Evolutionary conservation across 2,113 vertebrate species (phyloP).

Genomic region (Tiliqua scincoides): DNA sequence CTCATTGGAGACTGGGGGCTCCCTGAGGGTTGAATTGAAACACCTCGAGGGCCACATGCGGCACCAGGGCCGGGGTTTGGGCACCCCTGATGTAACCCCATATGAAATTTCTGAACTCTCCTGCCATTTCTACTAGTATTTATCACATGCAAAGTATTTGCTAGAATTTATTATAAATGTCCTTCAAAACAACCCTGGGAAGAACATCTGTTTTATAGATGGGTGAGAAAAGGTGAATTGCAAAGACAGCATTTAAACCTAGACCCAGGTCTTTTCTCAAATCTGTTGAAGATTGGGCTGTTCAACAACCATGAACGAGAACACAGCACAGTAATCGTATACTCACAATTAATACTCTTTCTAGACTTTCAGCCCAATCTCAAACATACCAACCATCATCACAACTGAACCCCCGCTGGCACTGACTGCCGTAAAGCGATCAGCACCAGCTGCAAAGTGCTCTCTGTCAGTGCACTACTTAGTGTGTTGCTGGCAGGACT

Average conservation of each 20-base stretch:
- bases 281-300: neutral
- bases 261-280: neutral
- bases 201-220: neutral
- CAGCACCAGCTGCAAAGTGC: too few species aligned
- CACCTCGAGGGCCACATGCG: too few species aligned
- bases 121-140: neutral
- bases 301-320: neutral
- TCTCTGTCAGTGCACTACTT: too few species aligned
- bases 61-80: too few species aligned
- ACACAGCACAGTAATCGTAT: neutral
- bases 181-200: neutral
- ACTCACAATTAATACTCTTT: neutral
- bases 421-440: too few species aligned
- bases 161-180: neutral
- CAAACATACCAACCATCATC: too few species aligned
- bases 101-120: neutral
- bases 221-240: neutral
- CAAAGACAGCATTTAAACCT: neutral
- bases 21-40: too few species aligned
- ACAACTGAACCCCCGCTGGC: too few species aligned
- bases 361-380: too few species aligned
- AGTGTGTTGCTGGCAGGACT: too few species aligned
- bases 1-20: too few species aligned
- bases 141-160: neutral
- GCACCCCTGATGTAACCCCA: neutral